Conservation (phyloP, 1,140 invertebrate species). For the Heliconius hewitsoni region DNA sequence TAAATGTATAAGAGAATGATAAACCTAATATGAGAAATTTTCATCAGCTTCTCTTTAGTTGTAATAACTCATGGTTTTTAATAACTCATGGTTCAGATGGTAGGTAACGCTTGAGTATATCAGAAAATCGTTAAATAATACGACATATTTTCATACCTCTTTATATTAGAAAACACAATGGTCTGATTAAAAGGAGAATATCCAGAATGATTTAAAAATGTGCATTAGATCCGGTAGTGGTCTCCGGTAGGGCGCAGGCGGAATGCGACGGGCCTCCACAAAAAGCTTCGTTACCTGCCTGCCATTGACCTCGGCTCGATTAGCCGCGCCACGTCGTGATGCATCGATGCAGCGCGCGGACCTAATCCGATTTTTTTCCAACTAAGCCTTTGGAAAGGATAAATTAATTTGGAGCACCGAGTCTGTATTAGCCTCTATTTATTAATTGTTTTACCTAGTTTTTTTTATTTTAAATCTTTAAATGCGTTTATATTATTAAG, state of each 20-base stretch:
- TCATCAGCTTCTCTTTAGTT: not conserved
- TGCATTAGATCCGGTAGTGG: conserved; percentile 65
- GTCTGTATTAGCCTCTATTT: not conserved
- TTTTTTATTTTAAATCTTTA: no score
- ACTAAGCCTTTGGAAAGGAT: conserved; percentile 36
- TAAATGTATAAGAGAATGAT: not conserved
- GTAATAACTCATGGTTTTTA: not conserved
- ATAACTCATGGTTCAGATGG: no score
- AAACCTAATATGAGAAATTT: not conserved
- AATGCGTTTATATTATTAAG: no score
- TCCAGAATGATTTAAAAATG: conserved; percentile 23
- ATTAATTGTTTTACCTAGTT: not conserved
- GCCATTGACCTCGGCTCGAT: conserved; percentile 70
- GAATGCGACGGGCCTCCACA: conserved; percentile 56
- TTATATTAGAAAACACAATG: not conserved
- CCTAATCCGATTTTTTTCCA: conserved; percentile 47
- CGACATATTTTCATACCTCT: not conserved
- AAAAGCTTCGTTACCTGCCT: conserved; percentile 69
- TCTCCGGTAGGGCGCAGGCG: conserved; percentile 41
- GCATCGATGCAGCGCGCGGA: conserved; percentile 58
- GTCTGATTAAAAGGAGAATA: not conserved
- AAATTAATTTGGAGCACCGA: conserved; percentile 45
- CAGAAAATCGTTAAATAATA: not conserved
- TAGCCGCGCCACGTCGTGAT: conserved; percentile 55
- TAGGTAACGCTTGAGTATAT: no score